A percentile compares a stretch with the other conserved stretches of the same genome.
Evolutionary conservation across 1,140 invertebrate genomes (phyloP).

Genomic region (Drosophila trapezifrons): DNA sequence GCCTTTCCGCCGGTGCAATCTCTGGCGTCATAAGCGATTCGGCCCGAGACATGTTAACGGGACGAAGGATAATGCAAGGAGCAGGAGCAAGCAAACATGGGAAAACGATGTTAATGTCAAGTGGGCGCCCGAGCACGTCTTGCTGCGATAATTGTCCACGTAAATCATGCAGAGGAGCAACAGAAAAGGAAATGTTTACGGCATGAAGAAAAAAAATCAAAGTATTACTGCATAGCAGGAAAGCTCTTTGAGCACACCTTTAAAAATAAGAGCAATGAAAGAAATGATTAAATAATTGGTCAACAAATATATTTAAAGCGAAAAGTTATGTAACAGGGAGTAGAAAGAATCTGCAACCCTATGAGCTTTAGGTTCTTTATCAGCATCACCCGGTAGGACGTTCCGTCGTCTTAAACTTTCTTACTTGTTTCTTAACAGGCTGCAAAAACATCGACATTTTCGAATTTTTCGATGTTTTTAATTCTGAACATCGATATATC

Average conservation of each 20-base stretch:
- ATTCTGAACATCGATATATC: too few relatives aligned
- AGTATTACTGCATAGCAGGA: too few relatives aligned
- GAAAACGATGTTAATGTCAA: slow-evolving; percentile 50
- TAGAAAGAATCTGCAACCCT: background rate
- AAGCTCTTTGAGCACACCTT: background rate
- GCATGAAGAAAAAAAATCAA: slow-evolving; percentile 5
- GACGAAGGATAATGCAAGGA: slow-evolving; percentile 3
- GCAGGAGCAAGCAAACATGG: background rate
- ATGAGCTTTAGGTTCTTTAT: background rate
- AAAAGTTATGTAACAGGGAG: background rate
- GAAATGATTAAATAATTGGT: background rate
- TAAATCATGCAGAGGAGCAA: slow-evolving; percentile 64
- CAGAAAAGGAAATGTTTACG: slow-evolving; percentile 23
- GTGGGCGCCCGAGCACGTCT: slow-evolving; percentile 48
- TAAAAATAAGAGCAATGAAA: background rate
- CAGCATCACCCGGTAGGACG: too few relatives aligned
- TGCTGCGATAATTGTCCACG: slow-evolving; percentile 68
- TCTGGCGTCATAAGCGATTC: slow-evolving; percentile 43
- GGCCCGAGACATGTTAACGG: slow-evolving; percentile 7
- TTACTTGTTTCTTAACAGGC: too few relatives aligned
- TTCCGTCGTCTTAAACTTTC: too few relatives aligned
- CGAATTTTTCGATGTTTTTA: too few relatives aligned
- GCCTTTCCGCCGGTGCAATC: slow-evolving; percentile 14
- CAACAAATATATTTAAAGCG: too few relatives aligned
- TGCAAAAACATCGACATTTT: too few relatives aligned